Conservation (phyloP, 2,888 invertebrate genomes). For the Conus canariensis region DNA sequence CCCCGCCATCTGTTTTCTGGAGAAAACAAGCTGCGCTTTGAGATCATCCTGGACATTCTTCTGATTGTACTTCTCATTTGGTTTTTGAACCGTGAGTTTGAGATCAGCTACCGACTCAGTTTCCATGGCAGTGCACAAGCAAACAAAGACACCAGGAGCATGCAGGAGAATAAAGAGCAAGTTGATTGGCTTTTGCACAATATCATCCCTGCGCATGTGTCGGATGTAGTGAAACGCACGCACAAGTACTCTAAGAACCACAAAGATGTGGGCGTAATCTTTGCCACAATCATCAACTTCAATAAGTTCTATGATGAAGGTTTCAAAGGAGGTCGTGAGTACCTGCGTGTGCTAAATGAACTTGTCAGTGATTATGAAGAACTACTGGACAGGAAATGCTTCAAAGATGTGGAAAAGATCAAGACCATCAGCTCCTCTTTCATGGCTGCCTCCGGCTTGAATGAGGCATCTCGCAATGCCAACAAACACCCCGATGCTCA, state of each 20-base stretch:
- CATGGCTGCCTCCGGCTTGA: constrained; percentile 98
- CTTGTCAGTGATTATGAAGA: constrained; percentile 98
- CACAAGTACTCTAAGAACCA: constrained; percentile 96
- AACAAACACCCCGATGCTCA: constrained; percentile 88
- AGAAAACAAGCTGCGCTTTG: constrained; percentile 77
- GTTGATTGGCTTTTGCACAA: constrained; percentile 98
- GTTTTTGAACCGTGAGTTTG: constrained; percentile 96
- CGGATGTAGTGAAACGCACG: constrained; percentile 92
- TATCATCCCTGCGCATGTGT: constrained; percentile 96
- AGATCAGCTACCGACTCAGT: constrained; percentile 92
- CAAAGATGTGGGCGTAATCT: constrained; percentile 94
- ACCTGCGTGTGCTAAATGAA: constrained; percentile 95
- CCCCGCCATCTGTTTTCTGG: constrained; percentile 65
- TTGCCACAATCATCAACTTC: constrained; percentile 96
- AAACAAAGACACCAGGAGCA: constrained; percentile 91
- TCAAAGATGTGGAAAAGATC: constrained; percentile 95
- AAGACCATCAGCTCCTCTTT: constrained; percentile 97
- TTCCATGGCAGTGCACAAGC: constrained; percentile 96
- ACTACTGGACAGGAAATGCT: constrained; percentile 89
- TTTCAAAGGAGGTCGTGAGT: constrained; percentile 96
- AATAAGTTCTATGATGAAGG: constrained; percentile 99
- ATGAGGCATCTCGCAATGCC: constrained; percentile 87
- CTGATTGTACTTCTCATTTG: constrained; percentile 92
- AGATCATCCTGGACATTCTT: constrained; percentile 90
- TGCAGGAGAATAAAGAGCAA: constrained; percentile 95